phyloP scores from a whole-genome alignment of 2,113 vertebrate genomes.

The Meles meles region DNA sequence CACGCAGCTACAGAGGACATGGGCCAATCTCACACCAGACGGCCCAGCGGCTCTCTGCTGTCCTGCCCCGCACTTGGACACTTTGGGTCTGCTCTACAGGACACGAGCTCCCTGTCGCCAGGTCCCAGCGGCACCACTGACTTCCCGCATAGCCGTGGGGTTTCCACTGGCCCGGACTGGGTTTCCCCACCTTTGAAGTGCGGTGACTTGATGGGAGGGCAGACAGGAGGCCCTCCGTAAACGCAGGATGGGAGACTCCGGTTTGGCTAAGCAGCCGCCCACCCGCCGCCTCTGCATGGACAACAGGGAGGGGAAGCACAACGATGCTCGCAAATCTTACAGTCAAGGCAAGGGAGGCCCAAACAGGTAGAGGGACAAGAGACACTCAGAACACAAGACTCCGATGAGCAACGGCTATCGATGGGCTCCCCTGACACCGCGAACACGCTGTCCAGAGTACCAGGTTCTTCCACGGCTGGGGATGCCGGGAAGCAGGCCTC shows the following conservation, averaged over 20 bases:
- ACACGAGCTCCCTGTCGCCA: rapidly evolving
- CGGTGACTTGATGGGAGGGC: neutral
- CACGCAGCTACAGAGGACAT: neutral
- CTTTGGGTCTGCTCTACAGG: neutral
- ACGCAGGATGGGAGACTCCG: neutral
- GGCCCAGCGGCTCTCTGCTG: rapidly evolving
- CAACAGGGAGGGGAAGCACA: neutral
- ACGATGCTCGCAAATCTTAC: rapidly evolving
- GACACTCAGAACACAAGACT: neutral
- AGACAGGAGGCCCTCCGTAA: rapidly evolving
- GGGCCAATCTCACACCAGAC: neutral
- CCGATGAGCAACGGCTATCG: neutral
- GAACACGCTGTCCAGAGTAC: rapidly evolving
- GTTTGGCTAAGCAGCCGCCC: too few species aligned
- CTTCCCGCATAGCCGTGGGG: neutral
- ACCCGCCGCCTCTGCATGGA: neutral
- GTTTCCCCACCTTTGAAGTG: neutral
- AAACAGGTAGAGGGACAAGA: neutral
- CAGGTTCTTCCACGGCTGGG: rapidly evolving
- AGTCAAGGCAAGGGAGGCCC: neutral
- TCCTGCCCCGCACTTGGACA: neutral
- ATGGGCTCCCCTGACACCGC: rapidly evolving
- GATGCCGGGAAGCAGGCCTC: neutral
- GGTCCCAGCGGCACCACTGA: neutral
- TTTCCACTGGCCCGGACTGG: neutral